Base-by-base conservation (phyloP, 1,140 invertebrate genomes). In the Sesamia nonagrioides region DNA sequence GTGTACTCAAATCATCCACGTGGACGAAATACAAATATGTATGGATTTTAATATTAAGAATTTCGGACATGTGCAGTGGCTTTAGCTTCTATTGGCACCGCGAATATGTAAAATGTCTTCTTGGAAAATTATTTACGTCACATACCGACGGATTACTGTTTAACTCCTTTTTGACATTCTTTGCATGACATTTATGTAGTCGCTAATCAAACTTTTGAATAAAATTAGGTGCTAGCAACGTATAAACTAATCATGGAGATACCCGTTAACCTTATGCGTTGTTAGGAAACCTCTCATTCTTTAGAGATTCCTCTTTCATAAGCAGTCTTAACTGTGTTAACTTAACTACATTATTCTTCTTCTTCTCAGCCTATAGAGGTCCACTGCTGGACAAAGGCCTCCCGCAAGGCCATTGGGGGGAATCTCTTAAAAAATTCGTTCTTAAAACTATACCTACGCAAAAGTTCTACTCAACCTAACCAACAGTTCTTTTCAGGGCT, bases 1-100 rank as follows among this genome's bases (percentile, higher is more conserved):
- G 73, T 56, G 45, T 79, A 68, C 76, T 72, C 73, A 76, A 81
- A 81, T 81, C 33, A 75, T 50, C 50, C 35, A 42, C 80, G 82
- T 85, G 86, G 18, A 56, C 54, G 40, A 48, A 81, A 87, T 87
- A 85, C 84, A 42, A 81, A 83, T 83, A 69, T 58, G 27, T 42
- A 69, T 58, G 50, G 63, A 56, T 69, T 69, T 56, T 76, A 76
- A 76, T 76, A 63, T 82, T 82, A 72, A 56, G 50, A 72, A 82
- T 77, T 78, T 60, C 27, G 76, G 52, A 68, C 76, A 71, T 71
- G 76, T 18, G 66, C 63, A 18, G 2, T 0, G 13, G 45, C 15
- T 17, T 42, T 37, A 33, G 52, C 60, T 33, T 68, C 63, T 58
- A 60, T 74, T 58, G 63, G 58, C 40, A 52, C 45, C 56, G 60